Evolutionary conservation across 2,797 vertebrate genomes (phyloP).

Genomic region (Rousettus madagascariensis): DNA sequence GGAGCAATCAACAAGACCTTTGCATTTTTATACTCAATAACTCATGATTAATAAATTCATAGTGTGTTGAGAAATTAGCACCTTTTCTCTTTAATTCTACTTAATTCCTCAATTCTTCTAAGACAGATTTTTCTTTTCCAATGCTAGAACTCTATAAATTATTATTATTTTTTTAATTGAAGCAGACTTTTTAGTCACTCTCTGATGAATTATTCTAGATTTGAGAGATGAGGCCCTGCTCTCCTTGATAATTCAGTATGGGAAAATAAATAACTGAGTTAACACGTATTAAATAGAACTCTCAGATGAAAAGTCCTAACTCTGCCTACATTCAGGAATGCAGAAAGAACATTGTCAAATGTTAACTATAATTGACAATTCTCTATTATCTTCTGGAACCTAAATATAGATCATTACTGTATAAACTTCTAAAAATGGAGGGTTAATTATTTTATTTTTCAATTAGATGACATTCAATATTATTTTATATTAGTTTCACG

Average conservation of each 20-base stretch:
- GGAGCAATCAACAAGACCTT: not conserved
- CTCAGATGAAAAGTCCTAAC: not conserved
- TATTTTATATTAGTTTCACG: no score
- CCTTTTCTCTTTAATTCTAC: not conserved
- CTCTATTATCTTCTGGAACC: not conserved
- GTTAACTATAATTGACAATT: not conserved
- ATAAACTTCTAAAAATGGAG: not conserved
- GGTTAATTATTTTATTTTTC: not conserved
- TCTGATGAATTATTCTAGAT: not conserved
- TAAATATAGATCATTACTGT: not conserved
- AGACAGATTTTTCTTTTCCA: not conserved
- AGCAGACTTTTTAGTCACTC: not conserved
- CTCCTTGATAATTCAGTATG: not conserved
- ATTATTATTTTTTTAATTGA: not conserved
- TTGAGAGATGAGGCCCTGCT: not conserved
- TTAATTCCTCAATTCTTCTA: not conserved
- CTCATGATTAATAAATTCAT: not conserved
- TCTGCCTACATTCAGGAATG: accelerated
- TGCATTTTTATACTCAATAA: not conserved
- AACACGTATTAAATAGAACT: not conserved
- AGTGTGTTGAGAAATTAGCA: not conserved
- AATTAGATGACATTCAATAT: no score
- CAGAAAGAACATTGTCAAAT: not conserved
- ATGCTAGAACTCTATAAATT: not conserved
- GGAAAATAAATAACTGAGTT: not conserved